These are phyloP conservation scores for Callosobruchus maculatus DNA, from an alignment of 2,888 invertebrate genomes.

Conservation along the genomic window DNA sequence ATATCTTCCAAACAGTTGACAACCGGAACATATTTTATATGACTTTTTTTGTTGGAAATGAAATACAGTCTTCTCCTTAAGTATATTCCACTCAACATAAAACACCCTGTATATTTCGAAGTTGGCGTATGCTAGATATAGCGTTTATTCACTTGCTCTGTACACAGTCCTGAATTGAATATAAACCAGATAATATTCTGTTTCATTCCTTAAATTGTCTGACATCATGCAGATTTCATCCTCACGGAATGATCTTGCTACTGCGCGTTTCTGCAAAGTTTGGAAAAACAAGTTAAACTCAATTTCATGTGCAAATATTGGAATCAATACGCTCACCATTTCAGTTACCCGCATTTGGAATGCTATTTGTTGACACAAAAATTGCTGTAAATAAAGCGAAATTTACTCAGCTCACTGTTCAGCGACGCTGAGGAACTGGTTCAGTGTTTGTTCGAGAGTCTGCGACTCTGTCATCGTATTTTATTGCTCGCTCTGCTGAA, in stretches of 20 bases:
- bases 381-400: neutral
- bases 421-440: neutral
- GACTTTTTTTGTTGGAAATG: no score
- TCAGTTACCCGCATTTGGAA: neutral
- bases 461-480: neutral
- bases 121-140: no score
- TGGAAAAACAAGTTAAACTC: neutral
- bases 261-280: neutral
- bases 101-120: no score
- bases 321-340: neutral
- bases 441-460: neutral
- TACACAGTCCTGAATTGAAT: no score
- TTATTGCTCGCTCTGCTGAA: neutral
- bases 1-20: no score
- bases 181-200: no score
- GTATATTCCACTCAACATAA: no score
- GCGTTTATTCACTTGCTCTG: no score
- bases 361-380: neutral
- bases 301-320: neutral
- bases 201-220: no score
- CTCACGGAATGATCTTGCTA: neutral
- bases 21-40: no score
- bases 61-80: no score
- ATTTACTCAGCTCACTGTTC: neutral
- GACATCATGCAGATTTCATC: neutral